Conservation (phyloP, 1,140 invertebrate genomes). For the Anagrus nilaparvatae region DNA sequence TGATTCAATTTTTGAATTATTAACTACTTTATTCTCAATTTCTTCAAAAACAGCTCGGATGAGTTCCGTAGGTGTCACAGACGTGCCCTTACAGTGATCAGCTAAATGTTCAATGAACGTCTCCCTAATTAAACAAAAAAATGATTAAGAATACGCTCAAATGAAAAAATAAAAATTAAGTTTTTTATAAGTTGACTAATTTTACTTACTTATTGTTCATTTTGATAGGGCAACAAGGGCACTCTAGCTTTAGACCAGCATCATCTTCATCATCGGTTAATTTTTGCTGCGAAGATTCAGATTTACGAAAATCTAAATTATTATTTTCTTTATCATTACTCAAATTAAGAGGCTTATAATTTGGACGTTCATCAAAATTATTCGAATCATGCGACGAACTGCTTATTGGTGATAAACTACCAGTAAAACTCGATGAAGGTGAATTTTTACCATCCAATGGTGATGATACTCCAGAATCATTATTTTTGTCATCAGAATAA, state of each 20-base stretch:
- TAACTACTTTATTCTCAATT: neutral
- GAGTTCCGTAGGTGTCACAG: slow-evolving; percentile 11
- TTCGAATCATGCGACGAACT: slow-evolving; percentile 17
- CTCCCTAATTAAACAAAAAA: slow-evolving; percentile 19
- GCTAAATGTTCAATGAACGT: slow-evolving; percentile 21
- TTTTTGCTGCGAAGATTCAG: no score
- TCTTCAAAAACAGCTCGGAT: slow-evolving; percentile 11
- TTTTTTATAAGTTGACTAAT: no score
- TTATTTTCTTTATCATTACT: no score
- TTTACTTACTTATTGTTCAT: no score
- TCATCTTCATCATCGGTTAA: no score
- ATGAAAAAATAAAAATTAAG: no score
- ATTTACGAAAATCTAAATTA: no score
- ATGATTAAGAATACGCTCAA: slow-evolving; percentile 1
- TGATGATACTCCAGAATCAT: slow-evolving; percentile 25
- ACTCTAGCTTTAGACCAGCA: no score
- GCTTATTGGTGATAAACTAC: slow-evolving; percentile 22
- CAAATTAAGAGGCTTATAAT: no score
- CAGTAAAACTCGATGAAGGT: slow-evolving; percentile 17
- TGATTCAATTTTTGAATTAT: neutral
- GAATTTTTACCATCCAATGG: slow-evolving; percentile 24
- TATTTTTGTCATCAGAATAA: slow-evolving; percentile 19
- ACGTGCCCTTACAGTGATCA: slow-evolving; percentile 10
- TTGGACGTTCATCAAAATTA: slow-evolving; percentile 7
- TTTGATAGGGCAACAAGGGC: no score